phyloP scores from a whole-genome alignment of 2,113 vertebrate genomes.

The Cynoglossus semilaevis region DNA sequence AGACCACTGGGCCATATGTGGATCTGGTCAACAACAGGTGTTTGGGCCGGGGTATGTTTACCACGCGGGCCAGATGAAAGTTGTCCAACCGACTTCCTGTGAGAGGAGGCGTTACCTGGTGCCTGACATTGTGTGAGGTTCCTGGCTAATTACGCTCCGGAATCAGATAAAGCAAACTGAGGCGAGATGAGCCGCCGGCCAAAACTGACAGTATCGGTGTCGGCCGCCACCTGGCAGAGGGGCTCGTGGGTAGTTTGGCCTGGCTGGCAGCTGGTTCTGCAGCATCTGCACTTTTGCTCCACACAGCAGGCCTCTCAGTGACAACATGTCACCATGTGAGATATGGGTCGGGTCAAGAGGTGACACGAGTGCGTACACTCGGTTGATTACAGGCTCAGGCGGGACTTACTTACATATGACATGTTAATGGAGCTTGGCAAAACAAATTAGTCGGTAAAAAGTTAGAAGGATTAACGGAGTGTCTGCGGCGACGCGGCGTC shows the following conservation, averaged over 20 bases:
- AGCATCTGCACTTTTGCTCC: conserved; percentile 55
- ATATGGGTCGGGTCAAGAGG: conserved; percentile 49
- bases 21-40: conserved; percentile 38
- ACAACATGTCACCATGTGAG: conserved; percentile 40
- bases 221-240: conserved; percentile 43
- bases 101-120: conserved; percentile 30
- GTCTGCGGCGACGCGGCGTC: not conserved
- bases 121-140: conserved; percentile 37
- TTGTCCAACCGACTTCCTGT: conserved; percentile 19
- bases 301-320: conserved; percentile 35
- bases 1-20: conserved; percentile 5
- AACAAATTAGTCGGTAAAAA: not conserved
- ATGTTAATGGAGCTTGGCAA: conserved; percentile 26
- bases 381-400: conserved; percentile 35
- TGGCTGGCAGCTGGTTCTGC: conserved; percentile 44
- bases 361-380: conserved; percentile 30
- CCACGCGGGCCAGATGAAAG: conserved; percentile 20
- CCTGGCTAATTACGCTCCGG: conserved; percentile 43
- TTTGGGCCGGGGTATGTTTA: conserved; percentile 4
- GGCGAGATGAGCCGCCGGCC: conserved; percentile 27
- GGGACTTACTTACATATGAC: conserved; percentile 7
- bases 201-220: conserved; percentile 50
- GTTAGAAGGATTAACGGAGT: not conserved
- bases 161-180: conserved; percentile 35
- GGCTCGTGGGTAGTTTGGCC: conserved; percentile 51